A percentile compares a stretch with the other conserved stretches of the same genome.
These are phyloP conservation scores for Ophioderma brevispina DNA, from an alignment of 35 echinoderm and acorn worm species.

Conservation along the genomic window DNA sequence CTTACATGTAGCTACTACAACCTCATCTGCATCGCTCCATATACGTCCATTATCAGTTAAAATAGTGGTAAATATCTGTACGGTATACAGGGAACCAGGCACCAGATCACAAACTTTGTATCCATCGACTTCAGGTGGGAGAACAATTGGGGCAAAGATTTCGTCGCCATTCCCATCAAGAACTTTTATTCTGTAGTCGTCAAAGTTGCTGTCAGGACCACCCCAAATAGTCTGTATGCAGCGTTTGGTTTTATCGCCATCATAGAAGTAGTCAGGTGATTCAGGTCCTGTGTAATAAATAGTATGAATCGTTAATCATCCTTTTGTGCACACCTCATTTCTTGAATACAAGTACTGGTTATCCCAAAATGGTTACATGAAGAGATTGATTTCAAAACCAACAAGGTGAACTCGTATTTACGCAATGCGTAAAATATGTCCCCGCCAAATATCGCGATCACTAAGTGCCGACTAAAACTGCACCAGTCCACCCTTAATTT, in stretches of 20 bases:
- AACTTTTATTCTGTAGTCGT: slow-evolving; percentile 21
- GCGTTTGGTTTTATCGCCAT: background rate
- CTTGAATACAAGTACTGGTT: no score
- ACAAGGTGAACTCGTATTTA: no score
- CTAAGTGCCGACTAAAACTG: no score
- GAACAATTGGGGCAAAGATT: background rate
- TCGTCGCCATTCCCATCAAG: background rate
- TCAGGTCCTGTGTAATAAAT: slow-evolving; percentile 29
- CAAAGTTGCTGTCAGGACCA: slow-evolving; percentile 5
- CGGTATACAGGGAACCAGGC: slow-evolving; percentile 16
- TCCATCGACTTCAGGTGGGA: background rate
- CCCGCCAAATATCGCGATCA: no score
- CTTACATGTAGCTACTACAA: background rate
- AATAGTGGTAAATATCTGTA: slow-evolving; percentile 27
- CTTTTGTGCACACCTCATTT: no score
- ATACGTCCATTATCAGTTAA: background rate
- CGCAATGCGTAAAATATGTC: no score
- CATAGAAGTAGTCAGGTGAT: background rate
- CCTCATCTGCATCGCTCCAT: background rate
- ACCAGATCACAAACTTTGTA: background rate
- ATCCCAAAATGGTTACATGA: no score
- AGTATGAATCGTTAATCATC: no score
- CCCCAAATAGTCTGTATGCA: slow-evolving; percentile 11
- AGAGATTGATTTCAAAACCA: no score
- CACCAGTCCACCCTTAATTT: no score